A percentile compares a stretch with the other conserved stretches of the same genome.
These are phyloP conservation scores for Sebastes hubbsi DNA, from an alignment of 2,797 vertebrate species.

Conservation along the genomic window DNA sequence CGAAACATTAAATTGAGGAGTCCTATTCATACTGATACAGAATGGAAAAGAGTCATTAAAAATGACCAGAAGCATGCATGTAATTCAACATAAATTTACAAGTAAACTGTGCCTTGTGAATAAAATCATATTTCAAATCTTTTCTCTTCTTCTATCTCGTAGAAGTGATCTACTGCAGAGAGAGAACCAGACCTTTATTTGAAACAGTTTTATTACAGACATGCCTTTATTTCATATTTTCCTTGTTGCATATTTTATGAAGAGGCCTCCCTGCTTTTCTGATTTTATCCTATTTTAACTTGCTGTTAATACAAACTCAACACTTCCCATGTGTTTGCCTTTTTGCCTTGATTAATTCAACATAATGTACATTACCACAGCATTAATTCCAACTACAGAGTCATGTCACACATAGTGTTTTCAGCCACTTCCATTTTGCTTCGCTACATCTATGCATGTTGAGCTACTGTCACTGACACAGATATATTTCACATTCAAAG, in stretches of 20 bases:
- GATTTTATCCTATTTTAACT: no score
- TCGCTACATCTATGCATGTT: not conserved
- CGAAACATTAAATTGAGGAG: no score
- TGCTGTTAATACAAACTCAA: no score
- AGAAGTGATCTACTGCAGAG: not conserved
- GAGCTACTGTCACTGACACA: not conserved
- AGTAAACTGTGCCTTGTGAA: not conserved
- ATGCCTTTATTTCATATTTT: not conserved
- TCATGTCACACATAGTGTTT: not conserved
- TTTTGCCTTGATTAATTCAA: not conserved
- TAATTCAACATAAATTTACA: not conserved
- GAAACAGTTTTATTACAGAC: not conserved
- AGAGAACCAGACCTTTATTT: not conserved
- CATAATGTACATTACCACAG: not conserved
- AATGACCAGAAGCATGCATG: not conserved
- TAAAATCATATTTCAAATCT: no score
- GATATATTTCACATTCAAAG: not conserved
- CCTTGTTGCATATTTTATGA: no score
- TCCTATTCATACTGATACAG: no score
- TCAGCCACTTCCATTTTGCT: not conserved
- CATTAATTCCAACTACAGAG: no score
- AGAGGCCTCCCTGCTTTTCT: no score
- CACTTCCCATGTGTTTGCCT: not conserved
- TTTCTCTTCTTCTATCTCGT: no score
- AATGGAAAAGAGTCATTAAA: not conserved